A percentile compares a stretch with the other conserved stretches of the same genome.
These are phyloP conservation scores for Pterocles burchelli DNA, from an alignment of 2,113 vertebrate species.

Conservation along the genomic window DNA sequence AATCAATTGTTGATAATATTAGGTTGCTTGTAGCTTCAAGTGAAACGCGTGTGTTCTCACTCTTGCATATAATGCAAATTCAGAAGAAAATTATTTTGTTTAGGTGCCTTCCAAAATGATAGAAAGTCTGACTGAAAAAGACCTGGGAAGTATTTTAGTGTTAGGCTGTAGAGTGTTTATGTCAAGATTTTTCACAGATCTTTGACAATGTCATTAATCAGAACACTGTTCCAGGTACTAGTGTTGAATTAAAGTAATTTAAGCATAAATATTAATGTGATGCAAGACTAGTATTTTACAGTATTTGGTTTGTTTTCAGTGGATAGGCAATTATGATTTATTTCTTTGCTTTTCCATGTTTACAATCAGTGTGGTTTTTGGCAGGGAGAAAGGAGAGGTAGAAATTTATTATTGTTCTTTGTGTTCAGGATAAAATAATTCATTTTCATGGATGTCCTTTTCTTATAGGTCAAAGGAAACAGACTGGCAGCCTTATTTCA, in stretches of 20 bases:
- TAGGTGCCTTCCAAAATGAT: background rate
- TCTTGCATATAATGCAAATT: background rate
- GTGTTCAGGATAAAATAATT: background rate
- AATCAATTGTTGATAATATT: background rate
- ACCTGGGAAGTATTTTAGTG: background rate
- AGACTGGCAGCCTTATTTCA: slow-evolving; percentile 99
- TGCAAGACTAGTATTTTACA: background rate
- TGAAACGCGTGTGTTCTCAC: background rate
- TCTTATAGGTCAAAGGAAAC: slow-evolving; percentile 92
- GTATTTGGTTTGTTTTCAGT: background rate
- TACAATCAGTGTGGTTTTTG: background rate
- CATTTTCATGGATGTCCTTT: background rate
- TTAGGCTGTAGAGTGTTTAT: background rate
- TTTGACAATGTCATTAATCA: background rate
- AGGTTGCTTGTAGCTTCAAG: background rate
- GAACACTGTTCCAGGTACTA: background rate
- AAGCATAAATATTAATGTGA: background rate
- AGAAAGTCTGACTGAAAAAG: background rate
- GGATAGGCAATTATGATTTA: background rate
- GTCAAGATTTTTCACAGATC: background rate
- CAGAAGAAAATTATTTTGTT: background rate
- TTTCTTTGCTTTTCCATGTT: background rate
- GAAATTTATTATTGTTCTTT: background rate
- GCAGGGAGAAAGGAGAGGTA: background rate
- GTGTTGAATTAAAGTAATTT: background rate